Percentiles rank a stretch among this genome's conserved stretches.
These are phyloP conservation scores for Xenus cinereus DNA, from an alignment of 2,113 vertebrate genomes.

Conservation along the genomic window DNA sequence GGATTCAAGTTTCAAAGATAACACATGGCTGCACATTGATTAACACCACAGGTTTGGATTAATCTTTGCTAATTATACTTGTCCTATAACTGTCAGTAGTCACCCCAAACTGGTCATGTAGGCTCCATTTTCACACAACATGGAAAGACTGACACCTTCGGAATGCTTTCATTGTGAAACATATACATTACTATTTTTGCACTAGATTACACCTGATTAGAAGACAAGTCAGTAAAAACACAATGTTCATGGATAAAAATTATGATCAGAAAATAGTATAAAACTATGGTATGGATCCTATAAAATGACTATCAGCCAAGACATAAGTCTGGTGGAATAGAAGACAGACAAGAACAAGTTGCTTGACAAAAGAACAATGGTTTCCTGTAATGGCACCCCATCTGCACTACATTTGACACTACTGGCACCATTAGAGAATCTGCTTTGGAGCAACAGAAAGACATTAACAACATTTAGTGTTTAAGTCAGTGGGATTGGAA, in stretches of 20 bases:
- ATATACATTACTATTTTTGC: background rate
- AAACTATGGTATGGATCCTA: background rate
- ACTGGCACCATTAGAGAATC: background rate
- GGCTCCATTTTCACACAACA: background rate
- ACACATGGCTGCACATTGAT: background rate
- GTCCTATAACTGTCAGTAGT: background rate
- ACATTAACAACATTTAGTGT: background rate
- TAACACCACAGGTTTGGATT: background rate
- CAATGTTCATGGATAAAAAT: background rate
- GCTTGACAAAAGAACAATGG: background rate
- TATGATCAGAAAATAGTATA: background rate
- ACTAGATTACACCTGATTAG: background rate
- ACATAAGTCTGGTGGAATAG: background rate
- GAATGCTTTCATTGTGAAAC: background rate
- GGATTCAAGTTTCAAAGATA: background rate
- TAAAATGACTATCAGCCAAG: background rate
- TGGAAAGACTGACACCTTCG: background rate
- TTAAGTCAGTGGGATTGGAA: background rate
- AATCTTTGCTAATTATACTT: background rate
- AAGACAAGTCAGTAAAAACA: background rate
- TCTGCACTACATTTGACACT: background rate
- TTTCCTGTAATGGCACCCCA: background rate
- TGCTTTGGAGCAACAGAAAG: background rate
- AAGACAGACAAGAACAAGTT: background rate
- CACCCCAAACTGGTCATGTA: background rate